These are phyloP conservation scores for Spatula clypeata DNA, from an alignment of 2,797 vertebrate genomes.

Conservation along the genomic window DNA sequence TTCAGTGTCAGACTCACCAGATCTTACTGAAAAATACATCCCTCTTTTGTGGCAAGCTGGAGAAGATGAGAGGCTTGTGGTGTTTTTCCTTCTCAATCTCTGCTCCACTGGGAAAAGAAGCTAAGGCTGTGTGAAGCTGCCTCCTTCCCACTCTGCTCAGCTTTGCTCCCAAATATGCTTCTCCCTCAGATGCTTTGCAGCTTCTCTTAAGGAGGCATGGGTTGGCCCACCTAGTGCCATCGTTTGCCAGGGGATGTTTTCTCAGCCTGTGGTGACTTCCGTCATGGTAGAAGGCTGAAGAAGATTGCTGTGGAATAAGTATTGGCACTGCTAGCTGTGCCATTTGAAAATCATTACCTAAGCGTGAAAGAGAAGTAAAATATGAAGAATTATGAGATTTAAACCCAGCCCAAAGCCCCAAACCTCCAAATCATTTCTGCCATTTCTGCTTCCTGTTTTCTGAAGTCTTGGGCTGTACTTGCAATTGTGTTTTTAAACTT, in stretches of 20 bases:
- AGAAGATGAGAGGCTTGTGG: slow-evolving; percentile 50
- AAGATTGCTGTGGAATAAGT: neutral
- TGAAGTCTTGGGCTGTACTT: neutral
- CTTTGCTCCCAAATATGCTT: neutral
- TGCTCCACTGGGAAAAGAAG: slow-evolving; percentile 27
- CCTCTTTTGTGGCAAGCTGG: slow-evolving; percentile 34
- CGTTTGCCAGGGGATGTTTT: neutral
- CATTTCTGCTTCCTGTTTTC: neutral
- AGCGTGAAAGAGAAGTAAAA: neutral
- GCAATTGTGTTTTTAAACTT: neutral
- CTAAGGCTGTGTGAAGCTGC: slow-evolving; percentile 36
- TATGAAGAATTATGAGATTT: neutral
- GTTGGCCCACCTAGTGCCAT: slow-evolving; percentile 11
- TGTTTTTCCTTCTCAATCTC: slow-evolving; percentile 52
- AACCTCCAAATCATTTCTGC: neutral
- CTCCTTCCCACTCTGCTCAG: slow-evolving; percentile 62
- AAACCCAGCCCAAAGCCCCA: neutral
- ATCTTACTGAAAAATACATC: slow-evolving; percentile 61
- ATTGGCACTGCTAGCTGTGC: neutral
- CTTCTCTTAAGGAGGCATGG: slow-evolving; percentile 6
- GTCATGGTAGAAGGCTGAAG: slow-evolving; percentile 1
- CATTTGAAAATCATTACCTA: neutral
- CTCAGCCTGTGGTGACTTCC: slow-evolving; percentile 17
- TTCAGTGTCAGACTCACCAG: slow-evolving; percentile 68
- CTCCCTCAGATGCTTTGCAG: neutral